Evolutionary conservation across 2,113 vertebrate species (phyloP), one percentile per base, ranked within the genome.

Genomic region (Corythornis vintsioides): DNA sequence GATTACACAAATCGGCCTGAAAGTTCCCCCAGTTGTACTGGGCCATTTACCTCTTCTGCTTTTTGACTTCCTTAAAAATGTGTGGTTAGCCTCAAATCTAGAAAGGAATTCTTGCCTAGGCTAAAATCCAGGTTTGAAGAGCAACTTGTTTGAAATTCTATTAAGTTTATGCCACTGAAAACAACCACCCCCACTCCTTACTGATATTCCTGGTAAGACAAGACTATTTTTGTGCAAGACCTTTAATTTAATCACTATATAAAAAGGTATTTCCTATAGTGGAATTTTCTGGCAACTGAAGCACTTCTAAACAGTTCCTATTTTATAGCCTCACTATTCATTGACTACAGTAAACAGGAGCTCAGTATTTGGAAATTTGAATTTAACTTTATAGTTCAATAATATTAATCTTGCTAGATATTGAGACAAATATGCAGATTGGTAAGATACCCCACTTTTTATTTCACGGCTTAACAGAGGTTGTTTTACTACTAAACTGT

Each of bases 51-150:
- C 20, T 60, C 69, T 88, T 86, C 86, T 74, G 40, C 84, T 90
- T 78, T 86, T 63, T 19, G 7, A 66, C 86, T 83, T 79, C 64
- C 76, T 77, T 72, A 86, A 31, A 70, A 83, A 42, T 7, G 28
- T 50, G 60, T 74, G 80, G 80, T 90, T 86, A 84, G 69, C 73
- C 91, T 93, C 83, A 83, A 71, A 47, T 26, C 60, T 24, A 78
- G 56, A 63, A 63, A 59, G 56, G 67, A 80, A 92, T 66, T 63
- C 3, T 18, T 61, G 53, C 53, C 52, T 47, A 65, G 79, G 64
- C 88, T 63, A 81, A 66, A 73, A 80, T 48, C 22, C 52, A 56
- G n/a, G 61, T 63, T 7, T 84, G 73, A 55, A 29, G n/a, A 91
- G 42, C 22, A 38, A 75, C 48, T 35, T 60, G 25, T 87, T 18